These are phyloP conservation scores for Diplosoma virens DNA, from an alignment of 23 tunicate genomes.

Conservation along the genomic window DNA sequence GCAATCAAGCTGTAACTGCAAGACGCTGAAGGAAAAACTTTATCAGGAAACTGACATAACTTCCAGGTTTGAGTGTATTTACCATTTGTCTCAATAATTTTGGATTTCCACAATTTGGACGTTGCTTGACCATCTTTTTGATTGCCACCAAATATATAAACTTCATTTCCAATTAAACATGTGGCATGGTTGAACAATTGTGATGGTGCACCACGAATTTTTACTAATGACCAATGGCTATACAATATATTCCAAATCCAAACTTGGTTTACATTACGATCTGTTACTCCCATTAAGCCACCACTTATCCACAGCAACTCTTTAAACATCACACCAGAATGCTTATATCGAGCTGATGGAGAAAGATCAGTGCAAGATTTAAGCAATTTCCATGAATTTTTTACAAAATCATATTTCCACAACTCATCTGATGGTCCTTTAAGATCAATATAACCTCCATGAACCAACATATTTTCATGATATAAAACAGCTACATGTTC, in stretches of 20 bases:
- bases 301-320: slow-evolving; percentile 81
- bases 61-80: slow-evolving; percentile 31
- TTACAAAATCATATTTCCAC: slow-evolving; percentile 56
- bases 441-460: slow-evolving; percentile 81
- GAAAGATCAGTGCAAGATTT: neutral
- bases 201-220: slow-evolving; percentile 62
- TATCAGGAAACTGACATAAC: slow-evolving; percentile 22
- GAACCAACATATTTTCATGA: slow-evolving; percentile 44
- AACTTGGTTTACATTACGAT: slow-evolving; percentile 40
- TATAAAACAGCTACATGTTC: slow-evolving; percentile 74
- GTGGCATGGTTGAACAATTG: slow-evolving; percentile 73
- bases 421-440: slow-evolving; percentile 71
- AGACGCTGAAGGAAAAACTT: slow-evolving; percentile 39
- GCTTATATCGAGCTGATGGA: slow-evolving; percentile 70
- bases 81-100: neutral
- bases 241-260: slow-evolving; percentile 56
- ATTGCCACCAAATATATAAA: slow-evolving; percentile 79
- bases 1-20: slow-evolving; percentile 42
- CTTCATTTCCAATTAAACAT: slow-evolving; percentile 32
- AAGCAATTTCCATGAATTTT: slow-evolving; percentile 31
- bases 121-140: slow-evolving; percentile 50
- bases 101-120: slow-evolving; percentile 53
- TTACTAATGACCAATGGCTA: slow-evolving; percentile 40
- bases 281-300: slow-evolving; percentile 71
- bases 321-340: slow-evolving; percentile 49